Evolutionary conservation across 2,888 invertebrate species (phyloP), one percentile per base, ranked within the genome.

Genomic region (Erebia ligea): DNA sequence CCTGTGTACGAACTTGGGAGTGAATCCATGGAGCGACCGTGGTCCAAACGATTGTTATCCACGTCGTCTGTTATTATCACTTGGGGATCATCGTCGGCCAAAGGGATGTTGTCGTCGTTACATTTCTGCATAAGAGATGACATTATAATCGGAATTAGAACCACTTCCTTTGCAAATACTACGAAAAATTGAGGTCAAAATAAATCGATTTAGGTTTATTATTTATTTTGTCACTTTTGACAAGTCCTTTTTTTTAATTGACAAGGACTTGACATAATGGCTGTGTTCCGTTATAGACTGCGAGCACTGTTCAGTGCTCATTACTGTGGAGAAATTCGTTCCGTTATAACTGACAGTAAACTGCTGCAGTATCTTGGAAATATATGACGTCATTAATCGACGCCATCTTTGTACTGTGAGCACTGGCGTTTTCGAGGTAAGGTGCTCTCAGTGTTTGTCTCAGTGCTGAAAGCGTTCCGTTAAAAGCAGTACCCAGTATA

Each of bases 51-150:
- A 81, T 95, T 95, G 76, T 95, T 93, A 79, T 96, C 96, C 64
- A 95, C 94, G 80, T 97, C 97, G 77, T 97, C 97, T 69, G 95
- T 95, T 75, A 98, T 97, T 76, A 98, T 97, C n/a, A 97, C 97
- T 94, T 98, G 97, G 10, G 98, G 98, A 90, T 98, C 98, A 82
- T 98, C 98, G 84, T 98, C 98, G 66, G 98, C 98, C 77, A 98
- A 87, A 17, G 98, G 98, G 87, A 98, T 98, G 85, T 95, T 97
- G 81, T 97, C 97, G 80, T 97, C 97, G 82, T 96, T 96, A 79
- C 97, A 94, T 88, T 96, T 96, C 76, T 95, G 94, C 79, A 95
- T 95, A 73, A 94, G 92, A 77, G 94, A 86, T 67, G 90, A 89
- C 87, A 90, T 90, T 67, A 68, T 76, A 54, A 21, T 57, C 48